A percentile compares a stretch with the other conserved stretches of the same genome.
These are phyloP conservation scores for Salvelinus fontinalis DNA, from an alignment of 2,113 vertebrate genomes.

Conservation along the genomic window DNA sequence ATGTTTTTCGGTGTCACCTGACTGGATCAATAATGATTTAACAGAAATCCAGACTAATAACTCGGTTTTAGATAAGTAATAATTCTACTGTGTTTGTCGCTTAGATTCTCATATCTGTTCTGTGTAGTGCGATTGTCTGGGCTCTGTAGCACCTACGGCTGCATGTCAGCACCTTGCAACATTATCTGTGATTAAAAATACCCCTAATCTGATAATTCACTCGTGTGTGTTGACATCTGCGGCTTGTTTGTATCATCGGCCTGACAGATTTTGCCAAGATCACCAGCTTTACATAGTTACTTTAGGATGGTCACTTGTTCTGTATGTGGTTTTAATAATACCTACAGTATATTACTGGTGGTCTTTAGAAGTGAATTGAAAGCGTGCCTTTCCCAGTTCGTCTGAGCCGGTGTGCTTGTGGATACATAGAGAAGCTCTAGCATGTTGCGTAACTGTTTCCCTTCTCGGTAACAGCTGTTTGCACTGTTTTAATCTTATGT, in stretches of 20 bases:
- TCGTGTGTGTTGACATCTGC: constrained; percentile 60
- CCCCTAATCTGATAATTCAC: constrained; percentile 76
- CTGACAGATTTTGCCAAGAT: constrained; percentile 54
- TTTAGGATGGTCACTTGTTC: not conserved
- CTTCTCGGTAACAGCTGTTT: constrained; percentile 20
- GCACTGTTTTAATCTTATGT: constrained; percentile 49
- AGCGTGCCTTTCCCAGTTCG: not conserved
- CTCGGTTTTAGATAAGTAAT: not conserved
- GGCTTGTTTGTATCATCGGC: constrained; percentile 45
- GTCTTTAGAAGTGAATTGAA: not conserved
- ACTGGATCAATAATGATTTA: not conserved
- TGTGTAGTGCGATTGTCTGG: constrained; percentile 1
- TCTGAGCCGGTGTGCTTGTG: not conserved
- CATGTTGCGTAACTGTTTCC: constrained; percentile 10
- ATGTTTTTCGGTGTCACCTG: not conserved
- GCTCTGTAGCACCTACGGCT: constrained; percentile 32
- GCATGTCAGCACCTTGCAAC: constrained; percentile 62
- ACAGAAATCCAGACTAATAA: not conserved
- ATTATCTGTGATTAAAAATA: constrained; percentile 75
- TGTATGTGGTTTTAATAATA: constrained; percentile 6
- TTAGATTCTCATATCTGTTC: not conserved
- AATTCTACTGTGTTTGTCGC: not conserved
- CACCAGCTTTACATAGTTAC: constrained; percentile 27
- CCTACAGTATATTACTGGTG: not conserved
- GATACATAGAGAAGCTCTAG: not conserved